Evolutionary conservation across 2,888 invertebrate genomes (phyloP), one percentile per base, ranked within the genome.

Genomic region (Hydrotaea cyrtoneurina): DNA sequence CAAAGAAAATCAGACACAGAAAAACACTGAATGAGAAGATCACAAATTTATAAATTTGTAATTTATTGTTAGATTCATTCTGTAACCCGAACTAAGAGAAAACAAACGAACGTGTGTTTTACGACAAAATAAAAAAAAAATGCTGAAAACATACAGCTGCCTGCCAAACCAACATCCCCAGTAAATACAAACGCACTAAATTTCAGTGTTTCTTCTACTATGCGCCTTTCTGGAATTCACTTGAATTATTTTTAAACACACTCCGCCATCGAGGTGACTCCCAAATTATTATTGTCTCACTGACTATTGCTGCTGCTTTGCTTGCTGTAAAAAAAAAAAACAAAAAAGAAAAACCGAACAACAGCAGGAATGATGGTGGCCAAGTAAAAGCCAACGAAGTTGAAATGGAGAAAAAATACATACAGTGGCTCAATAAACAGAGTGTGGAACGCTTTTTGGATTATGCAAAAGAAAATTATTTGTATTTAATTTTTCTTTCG

Each of bases 201-300:
- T 88, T 89, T 87, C 86, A 83, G 88, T 86, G 79, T 75, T 85
- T 80, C 85, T 50, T n/a, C n/a, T n/a, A n/a, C n/a, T n/a, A n/a
- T 66, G 31, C 36, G 62, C 62, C 86, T 87, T 84, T 88, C 90
- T 88, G 88, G 89, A 89, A 88, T 88, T 88, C 87, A 82, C 86
- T 88, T 76, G 59, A 81, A 88, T 90, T 91, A 90, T 91, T 90
- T 90, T 88, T 90, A 91, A 90, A 89, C 88, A 81, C 74, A 79
- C 72, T 82, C 26, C 15, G 17, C 31, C 17, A n/a, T 11, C 46
- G 77, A 77, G 87, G 87, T 87, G 88, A 90, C 89, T 91, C 88
- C 90, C 87, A 87, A 88, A 88, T 87, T 89, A 86, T 86, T 87
- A 87, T 87, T 86, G 86, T 87, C 55, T 83, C 78, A 39, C 53